Conservation (phyloP, 1,140 invertebrate genomes). For the Anadara kagoshimensis region DNA sequence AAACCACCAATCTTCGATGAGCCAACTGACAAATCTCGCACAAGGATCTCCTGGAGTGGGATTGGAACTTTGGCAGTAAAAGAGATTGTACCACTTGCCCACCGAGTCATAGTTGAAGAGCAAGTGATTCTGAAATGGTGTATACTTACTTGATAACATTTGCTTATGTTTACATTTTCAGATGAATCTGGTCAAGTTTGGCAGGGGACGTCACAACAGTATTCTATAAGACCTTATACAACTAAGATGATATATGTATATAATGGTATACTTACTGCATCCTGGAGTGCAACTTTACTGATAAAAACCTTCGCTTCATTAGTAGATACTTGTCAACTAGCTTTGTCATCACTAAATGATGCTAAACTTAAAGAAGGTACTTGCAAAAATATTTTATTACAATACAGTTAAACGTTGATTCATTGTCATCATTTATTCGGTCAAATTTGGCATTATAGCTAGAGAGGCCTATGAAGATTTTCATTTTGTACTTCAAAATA, state of each 20-base stretch:
- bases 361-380: conserved; percentile 20
- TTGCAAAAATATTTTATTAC: no score
- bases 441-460: no score
- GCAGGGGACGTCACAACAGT: background rate
- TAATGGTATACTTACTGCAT: conserved; percentile 11
- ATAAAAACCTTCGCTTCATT: conserved; percentile 7
- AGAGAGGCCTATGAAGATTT: no score
- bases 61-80: no score
- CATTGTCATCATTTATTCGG: background rate
- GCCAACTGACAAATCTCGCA: no score
- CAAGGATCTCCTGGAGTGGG: no score
- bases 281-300: conserved; percentile 13
- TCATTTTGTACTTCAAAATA: no score
- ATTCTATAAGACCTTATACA: conserved; percentile 15
- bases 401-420: background rate
- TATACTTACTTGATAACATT: background rate
- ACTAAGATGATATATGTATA: conserved; percentile 19
- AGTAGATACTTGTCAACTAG: conserved; percentile 9
- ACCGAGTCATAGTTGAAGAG: no score
- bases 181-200: conserved; percentile 4
- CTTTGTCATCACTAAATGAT: conserved; percentile 14
- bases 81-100: no score
- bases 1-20: no score
- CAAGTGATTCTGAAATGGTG: background rate
- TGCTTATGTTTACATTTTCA: background rate